A percentile compares a stretch with the other conserved stretches of the same genome.
Conservation (phyloP, 2,113 vertebrate species). For the Thinocorus orbignyianus region DNA sequence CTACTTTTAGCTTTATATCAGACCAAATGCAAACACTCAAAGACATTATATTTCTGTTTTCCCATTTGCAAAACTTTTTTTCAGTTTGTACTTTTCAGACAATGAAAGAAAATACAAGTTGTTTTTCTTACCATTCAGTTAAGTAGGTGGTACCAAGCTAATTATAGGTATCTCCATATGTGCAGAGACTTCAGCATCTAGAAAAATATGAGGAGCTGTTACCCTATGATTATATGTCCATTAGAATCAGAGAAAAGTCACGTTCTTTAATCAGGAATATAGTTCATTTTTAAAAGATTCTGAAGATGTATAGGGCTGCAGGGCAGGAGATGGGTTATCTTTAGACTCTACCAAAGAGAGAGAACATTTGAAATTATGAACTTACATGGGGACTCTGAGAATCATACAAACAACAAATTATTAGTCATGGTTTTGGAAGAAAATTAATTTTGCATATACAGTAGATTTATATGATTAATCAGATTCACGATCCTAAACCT, state of each 20-base stretch:
- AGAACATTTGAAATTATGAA: background rate
- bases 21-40: background rate
- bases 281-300: background rate
- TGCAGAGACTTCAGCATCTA: background rate
- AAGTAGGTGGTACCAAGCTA: background rate
- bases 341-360: background rate
- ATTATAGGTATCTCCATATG: background rate
- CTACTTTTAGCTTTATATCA: background rate
- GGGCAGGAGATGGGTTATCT: background rate
- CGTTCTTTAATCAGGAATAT: background rate
- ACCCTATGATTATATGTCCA: background rate
- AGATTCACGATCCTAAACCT: background rate
- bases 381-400: background rate
- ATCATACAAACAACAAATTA: background rate
- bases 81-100: background rate
- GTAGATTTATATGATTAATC: background rate
- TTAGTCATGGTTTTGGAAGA: background rate
- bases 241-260: background rate
- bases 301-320: background rate
- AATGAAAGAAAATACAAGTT: background rate
- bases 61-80: background rate
- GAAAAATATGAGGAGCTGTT: background rate
- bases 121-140: background rate
- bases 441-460: background rate
- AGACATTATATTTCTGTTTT: background rate